phyloP scores from a whole-genome alignment of 1,140 invertebrate species.

The Cecropterus lyciades region DNA sequence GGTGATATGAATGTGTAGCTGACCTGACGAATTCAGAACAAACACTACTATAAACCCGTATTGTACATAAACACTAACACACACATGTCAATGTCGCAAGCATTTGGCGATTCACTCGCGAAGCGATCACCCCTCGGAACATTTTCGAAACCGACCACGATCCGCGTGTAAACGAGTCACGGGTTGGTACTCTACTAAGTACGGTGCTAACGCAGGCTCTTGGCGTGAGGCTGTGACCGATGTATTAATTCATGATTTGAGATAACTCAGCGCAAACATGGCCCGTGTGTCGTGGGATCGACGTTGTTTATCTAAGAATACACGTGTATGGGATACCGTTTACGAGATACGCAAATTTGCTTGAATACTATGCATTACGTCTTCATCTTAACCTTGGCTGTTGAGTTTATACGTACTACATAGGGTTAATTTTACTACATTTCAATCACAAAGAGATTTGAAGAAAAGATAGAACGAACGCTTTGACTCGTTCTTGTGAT shows the following conservation, averaged over 20 bases:
- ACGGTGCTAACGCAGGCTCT: slow-evolving; percentile 45
- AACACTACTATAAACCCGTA: slow-evolving; percentile 50
- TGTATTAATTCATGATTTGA: slow-evolving; percentile 74
- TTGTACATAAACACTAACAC: slow-evolving; percentile 44
- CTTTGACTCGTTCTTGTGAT: not conserved
- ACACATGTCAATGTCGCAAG: too few species aligned
- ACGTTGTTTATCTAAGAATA: slow-evolving; percentile 47
- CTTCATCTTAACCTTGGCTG: slow-evolving; percentile 11
- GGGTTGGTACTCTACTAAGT: slow-evolving; percentile 65
- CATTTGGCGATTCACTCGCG: not conserved
- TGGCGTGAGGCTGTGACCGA: slow-evolving; percentile 48
- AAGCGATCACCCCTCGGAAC: slow-evolving; percentile 21
- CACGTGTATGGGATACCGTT: slow-evolving; percentile 38
- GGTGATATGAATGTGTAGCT: slow-evolving; percentile 41
- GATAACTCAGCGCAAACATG: slow-evolving; percentile 64
- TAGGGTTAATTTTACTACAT: slow-evolving; percentile 29
- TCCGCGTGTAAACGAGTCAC: slow-evolving; percentile 66
- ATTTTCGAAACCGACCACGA: slow-evolving; percentile 41
- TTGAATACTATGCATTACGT: slow-evolving; percentile 13
- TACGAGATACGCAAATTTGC: slow-evolving; percentile 16
- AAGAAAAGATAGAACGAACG: not conserved
- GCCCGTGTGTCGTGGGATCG: slow-evolving; percentile 51
- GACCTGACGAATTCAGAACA: slow-evolving; percentile 51
- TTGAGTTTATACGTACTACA: slow-evolving; percentile 5
- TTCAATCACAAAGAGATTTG: slow-evolving; percentile 25